These are phyloP conservation scores for Sialia sialis DNA, from an alignment of 2,113 vertebrate species.

Conservation along the genomic window DNA sequence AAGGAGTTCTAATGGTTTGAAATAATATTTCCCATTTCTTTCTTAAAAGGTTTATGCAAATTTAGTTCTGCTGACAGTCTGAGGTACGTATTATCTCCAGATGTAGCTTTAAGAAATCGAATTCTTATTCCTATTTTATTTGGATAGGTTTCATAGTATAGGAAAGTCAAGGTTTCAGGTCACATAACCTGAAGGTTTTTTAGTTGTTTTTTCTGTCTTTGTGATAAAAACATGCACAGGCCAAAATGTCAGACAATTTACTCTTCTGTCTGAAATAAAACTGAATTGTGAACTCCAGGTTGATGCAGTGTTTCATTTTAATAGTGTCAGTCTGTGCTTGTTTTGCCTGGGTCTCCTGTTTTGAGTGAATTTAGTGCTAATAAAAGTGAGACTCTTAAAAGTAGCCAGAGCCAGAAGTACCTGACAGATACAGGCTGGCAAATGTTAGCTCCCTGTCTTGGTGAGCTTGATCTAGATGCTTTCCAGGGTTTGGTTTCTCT, in stretches of 20 bases:
- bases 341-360: neutral
- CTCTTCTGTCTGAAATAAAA: conserved; percentile 41
- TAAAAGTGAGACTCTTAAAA: conserved; percentile 44
- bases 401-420: neutral
- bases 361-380: conserved; percentile 48
- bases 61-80: neutral
- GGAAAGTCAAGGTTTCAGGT: neutral
- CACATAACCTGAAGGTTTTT: neutral
- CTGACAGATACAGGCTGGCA: neutral
- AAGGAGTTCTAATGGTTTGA: neutral
- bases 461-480: neutral
- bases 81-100: neutral
- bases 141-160: neutral
- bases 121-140: neutral
- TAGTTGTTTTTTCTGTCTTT: neutral
- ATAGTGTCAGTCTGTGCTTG: conserved; percentile 8
- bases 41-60: neutral
- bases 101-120: neutral
- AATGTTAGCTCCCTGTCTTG: neutral
- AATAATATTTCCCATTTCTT: neutral
- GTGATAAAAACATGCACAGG: conserved; percentile 8
- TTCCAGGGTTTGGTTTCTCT: neutral
- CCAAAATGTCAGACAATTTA: conserved; percentile 42
- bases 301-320: conserved; percentile 51
- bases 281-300: conserved; percentile 26